A percentile compares a stretch with the other conserved stretches of the same genome.
phyloP scores from a whole-genome alignment of 2,113 vertebrate species.

The Ptychochromis oligacanthus region DNA sequence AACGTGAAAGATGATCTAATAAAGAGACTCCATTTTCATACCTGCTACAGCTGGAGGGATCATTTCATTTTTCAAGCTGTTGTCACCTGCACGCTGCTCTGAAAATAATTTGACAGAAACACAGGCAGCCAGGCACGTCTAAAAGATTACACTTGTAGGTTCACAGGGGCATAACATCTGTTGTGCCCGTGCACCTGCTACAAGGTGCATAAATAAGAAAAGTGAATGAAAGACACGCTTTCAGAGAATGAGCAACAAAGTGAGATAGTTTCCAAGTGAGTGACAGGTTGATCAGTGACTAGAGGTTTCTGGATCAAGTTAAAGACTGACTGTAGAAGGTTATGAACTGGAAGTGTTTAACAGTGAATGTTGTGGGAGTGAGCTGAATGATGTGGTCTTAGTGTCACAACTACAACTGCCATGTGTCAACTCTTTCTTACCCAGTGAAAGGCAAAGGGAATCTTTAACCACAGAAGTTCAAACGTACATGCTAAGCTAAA shows the following conservation, averaged over 20 bases:
- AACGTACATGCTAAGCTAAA: background rate
- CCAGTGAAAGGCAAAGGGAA: background rate
- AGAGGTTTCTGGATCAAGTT: slow-evolving; percentile 48
- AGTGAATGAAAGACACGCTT: slow-evolving; percentile 4
- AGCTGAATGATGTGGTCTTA: background rate
- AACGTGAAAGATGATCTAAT: slow-evolving; percentile 53
- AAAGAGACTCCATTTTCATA: slow-evolving; percentile 44
- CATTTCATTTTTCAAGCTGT: slow-evolving; percentile 63
- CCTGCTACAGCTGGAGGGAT: slow-evolving; percentile 31
- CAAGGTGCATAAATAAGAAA: slow-evolving; percentile 28
- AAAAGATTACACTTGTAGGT: slow-evolving; percentile 46
- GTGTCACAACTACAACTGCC: background rate
- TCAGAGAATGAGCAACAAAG: slow-evolving; percentile 3
- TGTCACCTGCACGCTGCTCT: slow-evolving; percentile 49
- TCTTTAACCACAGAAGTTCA: slow-evolving; percentile 21
- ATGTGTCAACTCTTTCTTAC: background rate
- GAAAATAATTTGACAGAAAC: slow-evolving; percentile 59
- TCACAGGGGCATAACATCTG: slow-evolving; percentile 52
- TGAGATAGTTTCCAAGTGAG: background rate
- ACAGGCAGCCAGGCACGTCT: slow-evolving; percentile 30
- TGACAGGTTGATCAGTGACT: slow-evolving; percentile 44
- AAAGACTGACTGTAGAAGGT: slow-evolving; percentile 43
- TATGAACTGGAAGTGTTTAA: slow-evolving; percentile 50
- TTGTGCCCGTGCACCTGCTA: slow-evolving; percentile 21
- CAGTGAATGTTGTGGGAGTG: background rate